phyloP scores from a whole-genome alignment of 2,113 vertebrate genomes.

The Anser cygnoides region DNA sequence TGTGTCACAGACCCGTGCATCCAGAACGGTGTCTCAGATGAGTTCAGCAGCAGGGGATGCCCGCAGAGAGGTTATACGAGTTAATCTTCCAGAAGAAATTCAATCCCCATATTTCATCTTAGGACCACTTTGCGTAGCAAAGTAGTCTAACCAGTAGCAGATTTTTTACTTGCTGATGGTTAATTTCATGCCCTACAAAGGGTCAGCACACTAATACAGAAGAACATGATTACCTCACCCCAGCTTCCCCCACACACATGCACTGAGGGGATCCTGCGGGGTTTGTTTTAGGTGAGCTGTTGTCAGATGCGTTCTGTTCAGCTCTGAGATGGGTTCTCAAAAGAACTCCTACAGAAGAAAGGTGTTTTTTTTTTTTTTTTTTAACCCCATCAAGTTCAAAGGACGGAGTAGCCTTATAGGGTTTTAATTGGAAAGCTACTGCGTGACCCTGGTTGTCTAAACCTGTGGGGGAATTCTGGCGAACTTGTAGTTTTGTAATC shows the following conservation, averaged over 20 bases:
- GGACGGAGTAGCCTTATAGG: constrained; percentile 23
- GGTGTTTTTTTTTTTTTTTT: not conserved
- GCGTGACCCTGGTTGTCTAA: constrained; percentile 79
- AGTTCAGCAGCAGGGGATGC: constrained; percentile 65
- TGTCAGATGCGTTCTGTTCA: constrained; percentile 53
- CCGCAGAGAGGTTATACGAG: constrained; percentile 71
- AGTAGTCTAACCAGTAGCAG: constrained; percentile 82
- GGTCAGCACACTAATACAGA: constrained; percentile 76
- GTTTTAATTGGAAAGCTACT: constrained; percentile 63
- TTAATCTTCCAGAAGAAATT: constrained; percentile 79
- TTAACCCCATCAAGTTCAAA: constrained; percentile 58
- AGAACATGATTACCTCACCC: constrained; percentile 71
- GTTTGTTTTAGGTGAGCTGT: constrained; percentile 58
- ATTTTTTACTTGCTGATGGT: constrained; percentile 76
- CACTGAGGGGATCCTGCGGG: not conserved
- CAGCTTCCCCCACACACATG: constrained; percentile 31
- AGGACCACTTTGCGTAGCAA: constrained; percentile 79
- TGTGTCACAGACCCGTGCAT: not conserved
- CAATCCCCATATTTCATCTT: constrained; percentile 77
- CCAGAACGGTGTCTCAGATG: constrained; percentile 11
- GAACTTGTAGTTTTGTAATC: constrained; percentile 79
- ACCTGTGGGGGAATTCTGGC: constrained; percentile 65
- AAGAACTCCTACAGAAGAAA: constrained; percentile 59
- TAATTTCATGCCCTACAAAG: constrained; percentile 79
- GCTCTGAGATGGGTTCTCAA: constrained; percentile 65